Evolutionary conservation across 2,113 vertebrate genomes (phyloP).

Genomic region (Crotophaga sulcirostris): DNA sequence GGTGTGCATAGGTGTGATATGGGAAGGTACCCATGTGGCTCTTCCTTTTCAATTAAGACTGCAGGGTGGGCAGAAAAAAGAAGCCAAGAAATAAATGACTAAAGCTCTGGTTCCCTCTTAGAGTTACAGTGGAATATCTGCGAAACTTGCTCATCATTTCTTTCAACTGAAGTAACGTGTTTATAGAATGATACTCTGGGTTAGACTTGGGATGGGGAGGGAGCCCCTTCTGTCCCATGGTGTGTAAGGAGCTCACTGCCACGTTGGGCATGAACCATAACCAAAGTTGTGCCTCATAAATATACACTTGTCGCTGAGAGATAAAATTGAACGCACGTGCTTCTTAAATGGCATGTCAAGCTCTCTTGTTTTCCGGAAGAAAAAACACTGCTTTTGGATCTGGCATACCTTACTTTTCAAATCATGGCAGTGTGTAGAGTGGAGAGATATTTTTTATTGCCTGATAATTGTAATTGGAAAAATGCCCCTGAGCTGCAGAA

Average conservation of each 20-base stretch:
- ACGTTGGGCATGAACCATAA: neutral
- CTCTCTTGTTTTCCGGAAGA: neutral
- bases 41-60: neutral
- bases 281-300: neutral
- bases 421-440: neutral
- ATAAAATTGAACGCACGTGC: neutral
- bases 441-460: neutral
- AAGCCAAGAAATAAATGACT: neutral
- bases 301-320: neutral
- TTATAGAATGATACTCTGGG: neutral
- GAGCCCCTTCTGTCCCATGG: neutral
- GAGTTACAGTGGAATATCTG: neutral
- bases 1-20: neutral
- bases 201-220: neutral
- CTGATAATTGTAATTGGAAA: neutral
- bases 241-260: neutral
- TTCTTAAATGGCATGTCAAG: neutral
- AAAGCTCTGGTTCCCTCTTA: neutral
- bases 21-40: neutral
- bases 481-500: neutral
- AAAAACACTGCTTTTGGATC: neutral
- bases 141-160: neutral
- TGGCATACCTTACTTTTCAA: neutral
- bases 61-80: accelerated
- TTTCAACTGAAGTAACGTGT: neutral